These are phyloP conservation scores for Ceriagrion tenellum DNA, from an alignment of 2,888 invertebrate species.

Conservation along the genomic window DNA sequence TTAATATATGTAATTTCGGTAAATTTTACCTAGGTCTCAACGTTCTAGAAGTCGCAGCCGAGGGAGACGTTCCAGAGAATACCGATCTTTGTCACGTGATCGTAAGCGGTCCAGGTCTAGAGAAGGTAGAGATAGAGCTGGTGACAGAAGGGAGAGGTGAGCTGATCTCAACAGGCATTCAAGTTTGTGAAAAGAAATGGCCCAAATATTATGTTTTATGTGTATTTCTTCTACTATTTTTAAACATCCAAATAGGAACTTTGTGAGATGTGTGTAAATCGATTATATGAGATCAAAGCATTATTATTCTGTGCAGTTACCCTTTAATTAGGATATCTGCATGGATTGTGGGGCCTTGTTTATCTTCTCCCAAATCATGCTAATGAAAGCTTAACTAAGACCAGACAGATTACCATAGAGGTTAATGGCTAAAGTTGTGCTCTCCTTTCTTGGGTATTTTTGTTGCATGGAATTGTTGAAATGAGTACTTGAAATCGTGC, in stretches of 20 bases:
- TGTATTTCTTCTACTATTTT: constrained; percentile 61
- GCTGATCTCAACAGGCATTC: background rate
- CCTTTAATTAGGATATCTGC: constrained; percentile 14
- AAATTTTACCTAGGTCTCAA: constrained; percentile 70
- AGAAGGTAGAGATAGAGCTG: constrained; percentile 70
- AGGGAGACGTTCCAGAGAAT: constrained; percentile 72
- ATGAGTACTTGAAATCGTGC: background rate
- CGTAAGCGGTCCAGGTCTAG: constrained; percentile 68
- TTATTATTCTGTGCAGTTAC: constrained; percentile 33
- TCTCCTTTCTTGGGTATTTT: constrained; percentile 25
- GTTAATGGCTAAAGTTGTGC: constrained; percentile 27
- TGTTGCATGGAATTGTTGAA: background rate
- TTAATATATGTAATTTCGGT: no score
- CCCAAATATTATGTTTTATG: constrained; percentile 51
- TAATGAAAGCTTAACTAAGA: background rate
- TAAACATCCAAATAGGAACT: constrained; percentile 55
- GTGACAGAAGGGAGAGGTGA: constrained; percentile 68
- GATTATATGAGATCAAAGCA: constrained; percentile 35
- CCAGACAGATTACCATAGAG: constrained; percentile 15
- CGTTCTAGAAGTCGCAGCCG: constrained; percentile 74
- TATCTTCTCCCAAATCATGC: constrained; percentile 18
- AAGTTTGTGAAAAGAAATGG: constrained; percentile 45
- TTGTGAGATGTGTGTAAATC: constrained; percentile 29
- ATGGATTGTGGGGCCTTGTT: constrained; percentile 53
- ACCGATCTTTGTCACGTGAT: constrained; percentile 74